Evolutionary conservation across 1,140 invertebrate genomes (phyloP).

Genomic region (Hesperophylax magnus): DNA sequence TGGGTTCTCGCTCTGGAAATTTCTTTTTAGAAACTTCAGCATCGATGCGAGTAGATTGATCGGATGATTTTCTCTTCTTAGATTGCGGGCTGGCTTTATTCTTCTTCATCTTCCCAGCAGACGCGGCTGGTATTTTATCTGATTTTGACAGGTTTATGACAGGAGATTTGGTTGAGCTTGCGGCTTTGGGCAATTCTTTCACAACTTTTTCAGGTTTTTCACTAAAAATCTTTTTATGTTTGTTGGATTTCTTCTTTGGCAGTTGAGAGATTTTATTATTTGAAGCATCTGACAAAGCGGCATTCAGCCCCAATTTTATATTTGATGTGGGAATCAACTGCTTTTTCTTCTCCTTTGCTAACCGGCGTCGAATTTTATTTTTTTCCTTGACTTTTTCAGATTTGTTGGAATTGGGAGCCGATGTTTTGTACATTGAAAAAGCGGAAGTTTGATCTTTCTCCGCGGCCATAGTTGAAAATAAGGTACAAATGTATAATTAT

Average conservation of each 20-base stretch:
- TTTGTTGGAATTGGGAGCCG: conserved; percentile 14
- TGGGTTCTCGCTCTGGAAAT: background rate
- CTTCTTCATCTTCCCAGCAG: conserved; percentile 15
- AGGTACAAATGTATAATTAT: background rate
- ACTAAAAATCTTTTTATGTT: conserved; percentile 10
- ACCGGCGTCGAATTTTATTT: conserved; percentile 27
- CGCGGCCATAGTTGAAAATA: conserved; percentile 3
- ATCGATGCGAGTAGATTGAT: conserved; percentile 1
- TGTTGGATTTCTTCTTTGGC: background rate
- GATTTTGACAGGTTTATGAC: background rate
- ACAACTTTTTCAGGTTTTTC: background rate
- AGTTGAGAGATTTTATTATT: background rate
- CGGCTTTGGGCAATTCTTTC: background rate
- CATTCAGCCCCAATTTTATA: background rate
- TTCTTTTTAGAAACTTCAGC: conserved; percentile 1
- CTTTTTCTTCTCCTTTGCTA: conserved; percentile 30
- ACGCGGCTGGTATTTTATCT: background rate
- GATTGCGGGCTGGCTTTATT: background rate
- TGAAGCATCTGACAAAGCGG: background rate
- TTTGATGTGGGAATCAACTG: background rate
- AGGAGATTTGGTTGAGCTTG: too few relatives aligned
- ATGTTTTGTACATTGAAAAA: conserved; percentile 38
- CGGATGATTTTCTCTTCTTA: conserved; percentile 7
- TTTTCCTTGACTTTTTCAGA: conserved; percentile 38
- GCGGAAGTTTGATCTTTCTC: conserved; percentile 26